phyloP scores from a whole-genome alignment of 2,113 vertebrate genomes.

The Entomyzon cyanotis region DNA sequence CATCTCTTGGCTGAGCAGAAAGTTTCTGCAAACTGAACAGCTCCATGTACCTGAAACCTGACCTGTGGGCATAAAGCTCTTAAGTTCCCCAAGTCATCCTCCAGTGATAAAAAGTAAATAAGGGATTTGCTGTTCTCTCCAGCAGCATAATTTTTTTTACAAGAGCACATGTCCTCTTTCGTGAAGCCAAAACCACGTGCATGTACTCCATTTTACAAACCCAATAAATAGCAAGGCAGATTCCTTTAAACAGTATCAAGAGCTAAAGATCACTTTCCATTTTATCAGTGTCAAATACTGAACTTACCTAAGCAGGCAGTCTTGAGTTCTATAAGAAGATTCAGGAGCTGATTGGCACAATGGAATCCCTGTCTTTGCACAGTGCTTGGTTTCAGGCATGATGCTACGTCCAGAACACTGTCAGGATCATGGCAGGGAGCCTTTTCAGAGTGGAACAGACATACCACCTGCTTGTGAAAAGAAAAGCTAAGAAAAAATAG shows the following conservation, averaged over 20 bases:
- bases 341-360: not conserved
- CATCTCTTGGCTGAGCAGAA: slow-evolving; percentile 1
- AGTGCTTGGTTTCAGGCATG: not conserved
- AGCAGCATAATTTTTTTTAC: not conserved
- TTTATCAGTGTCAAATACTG: not conserved
- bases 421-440: not conserved
- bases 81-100: not conserved
- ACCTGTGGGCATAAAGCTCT: not conserved
- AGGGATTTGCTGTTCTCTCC: not conserved
- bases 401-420: accelerated
- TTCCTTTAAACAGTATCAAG: not conserved
- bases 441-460: not conserved
- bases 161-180: not conserved
- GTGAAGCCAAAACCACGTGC: not conserved
- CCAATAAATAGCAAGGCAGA: not conserved
- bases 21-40: not conserved
- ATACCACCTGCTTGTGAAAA: not conserved
- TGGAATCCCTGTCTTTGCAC: not conserved
- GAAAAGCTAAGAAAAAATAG: not conserved
- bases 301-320: not conserved
- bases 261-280: not conserved
- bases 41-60: not conserved
- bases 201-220: not conserved
- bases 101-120: not conserved
- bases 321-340: not conserved